Percentiles rank a stretch among this genome's conserved stretches.
Conservation (phyloP, 2,888 invertebrate genomes). For the Epirrita christyi region DNA sequence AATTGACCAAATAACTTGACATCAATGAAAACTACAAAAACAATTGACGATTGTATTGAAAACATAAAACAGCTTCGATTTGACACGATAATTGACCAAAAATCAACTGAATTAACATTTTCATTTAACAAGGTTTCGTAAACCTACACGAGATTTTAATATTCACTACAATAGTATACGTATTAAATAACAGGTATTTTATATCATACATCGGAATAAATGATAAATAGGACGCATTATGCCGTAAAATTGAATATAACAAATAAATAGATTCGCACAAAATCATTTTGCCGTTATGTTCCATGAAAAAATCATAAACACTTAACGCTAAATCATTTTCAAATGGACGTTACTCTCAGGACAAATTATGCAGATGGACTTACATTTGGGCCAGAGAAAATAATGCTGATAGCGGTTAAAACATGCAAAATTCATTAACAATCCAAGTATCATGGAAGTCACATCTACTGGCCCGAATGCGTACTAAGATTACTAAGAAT, state of each 20-base stretch:
- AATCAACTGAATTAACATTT: conserved; percentile 71
- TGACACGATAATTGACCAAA: conserved; percentile 79
- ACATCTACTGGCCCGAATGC: conserved; percentile 60
- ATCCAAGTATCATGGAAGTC: conserved; percentile 35
- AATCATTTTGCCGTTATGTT: conserved; percentile 48
- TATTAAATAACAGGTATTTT: conserved; percentile 68
- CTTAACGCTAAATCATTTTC: conserved; percentile 81
- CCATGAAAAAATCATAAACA: conserved; percentile 67
- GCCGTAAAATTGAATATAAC: conserved; percentile 49
- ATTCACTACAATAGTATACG: conserved; percentile 57
- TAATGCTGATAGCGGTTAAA: conserved; percentile 16
- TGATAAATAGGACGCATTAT: conserved; percentile 54
- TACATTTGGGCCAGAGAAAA: conserved; percentile 59
- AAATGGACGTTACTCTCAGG: conserved; percentile 82
- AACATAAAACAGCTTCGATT: conserved; percentile 61
- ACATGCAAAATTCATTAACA: conserved; percentile 29
- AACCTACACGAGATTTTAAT: conserved; percentile 56
- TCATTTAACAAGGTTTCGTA: conserved; percentile 70
- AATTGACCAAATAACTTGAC: conserved; percentile 79
- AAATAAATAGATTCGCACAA: conserved; percentile 56
- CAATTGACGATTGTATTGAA: conserved; percentile 72
- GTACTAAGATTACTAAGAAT: conserved; percentile 70
- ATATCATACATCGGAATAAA: conserved; percentile 59
- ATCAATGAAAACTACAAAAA: conserved; percentile 61
- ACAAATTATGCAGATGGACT: conserved; percentile 79